Percentiles rank a stretch among this genome's conserved stretches.
Evolutionary conservation across 2,888 invertebrate genomes (phyloP).

Genomic region (Mesorhabditis sp.): DNA sequence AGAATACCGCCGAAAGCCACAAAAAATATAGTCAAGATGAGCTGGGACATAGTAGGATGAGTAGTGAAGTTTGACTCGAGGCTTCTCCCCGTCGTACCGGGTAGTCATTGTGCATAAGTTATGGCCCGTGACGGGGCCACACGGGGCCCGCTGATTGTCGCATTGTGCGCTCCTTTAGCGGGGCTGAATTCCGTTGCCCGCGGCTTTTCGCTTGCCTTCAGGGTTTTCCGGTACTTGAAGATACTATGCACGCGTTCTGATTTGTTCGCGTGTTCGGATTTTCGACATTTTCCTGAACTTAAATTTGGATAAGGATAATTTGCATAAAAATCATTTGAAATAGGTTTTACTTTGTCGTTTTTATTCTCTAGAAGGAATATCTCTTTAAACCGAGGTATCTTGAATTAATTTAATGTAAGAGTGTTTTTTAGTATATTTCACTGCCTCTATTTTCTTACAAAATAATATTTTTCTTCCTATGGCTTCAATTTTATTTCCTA

Average conservation of each 20-base stretch:
- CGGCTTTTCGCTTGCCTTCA: too few relatives aligned
- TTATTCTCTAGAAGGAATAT: too few relatives aligned
- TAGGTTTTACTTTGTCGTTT: too few relatives aligned
- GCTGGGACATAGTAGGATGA: neutral
- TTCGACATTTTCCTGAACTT: neutral
- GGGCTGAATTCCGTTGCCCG: too few relatives aligned
- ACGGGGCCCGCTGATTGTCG: neutral
- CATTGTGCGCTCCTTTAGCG: neutral
- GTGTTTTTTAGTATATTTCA: too few relatives aligned
- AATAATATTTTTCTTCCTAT: too few relatives aligned
- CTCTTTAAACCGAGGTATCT: too few relatives aligned
- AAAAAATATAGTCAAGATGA: neutral
- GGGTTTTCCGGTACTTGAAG: too few relatives aligned
- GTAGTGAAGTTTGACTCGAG: neutral
- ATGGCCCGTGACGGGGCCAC: constrained; percentile 3
- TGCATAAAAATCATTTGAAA: too few relatives aligned
- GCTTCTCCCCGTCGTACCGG: neutral
- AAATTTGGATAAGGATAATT: too few relatives aligned
- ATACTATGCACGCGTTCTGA: neutral
- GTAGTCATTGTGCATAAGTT: neutral
- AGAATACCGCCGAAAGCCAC: neutral
- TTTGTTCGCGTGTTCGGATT: neutral
- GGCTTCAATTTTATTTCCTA: neutral
- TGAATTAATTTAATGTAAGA: too few relatives aligned
- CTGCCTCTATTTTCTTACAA: too few relatives aligned